These are phyloP conservation scores for Melitaea athalia DNA, from an alignment of 2,888 invertebrate genomes.

Conservation along the genomic window DNA sequence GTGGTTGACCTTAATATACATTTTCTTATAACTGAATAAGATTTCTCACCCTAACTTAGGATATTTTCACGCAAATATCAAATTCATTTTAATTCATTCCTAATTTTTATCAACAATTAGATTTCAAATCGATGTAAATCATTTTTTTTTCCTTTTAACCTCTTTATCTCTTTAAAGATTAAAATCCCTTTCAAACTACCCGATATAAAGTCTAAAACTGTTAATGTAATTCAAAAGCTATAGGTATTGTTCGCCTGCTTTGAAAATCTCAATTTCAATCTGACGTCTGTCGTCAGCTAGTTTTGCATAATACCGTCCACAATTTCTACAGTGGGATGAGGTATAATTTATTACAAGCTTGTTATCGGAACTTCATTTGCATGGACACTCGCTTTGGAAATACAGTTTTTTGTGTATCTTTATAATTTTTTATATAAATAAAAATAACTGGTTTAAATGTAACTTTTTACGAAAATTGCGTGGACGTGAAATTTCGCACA, in stretches of 20 bases:
- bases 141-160: background rate
- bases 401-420: background rate
- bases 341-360: background rate
- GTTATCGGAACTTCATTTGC: background rate
- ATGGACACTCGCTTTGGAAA: background rate
- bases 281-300: background rate
- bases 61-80: no score
- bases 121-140: no score
- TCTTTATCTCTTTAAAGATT: background rate
- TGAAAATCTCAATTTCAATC: background rate
- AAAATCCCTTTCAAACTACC: background rate
- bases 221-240: background rate
- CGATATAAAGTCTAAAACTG: background rate
- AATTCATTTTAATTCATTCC: no score
- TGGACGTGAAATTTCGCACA: no score
- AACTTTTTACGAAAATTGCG: no score
- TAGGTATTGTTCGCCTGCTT: background rate
- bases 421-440: background rate
- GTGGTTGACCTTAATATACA: no score
- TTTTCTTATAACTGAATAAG: no score
- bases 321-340: background rate
- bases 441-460: no score
- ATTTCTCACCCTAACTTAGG: no score
- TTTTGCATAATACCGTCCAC: constrained; percentile 1
- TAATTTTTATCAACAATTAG: no score